These are phyloP conservation scores for Syrphus vitripennis DNA, from an alignment of 2,888 invertebrate genomes.

Conservation along the genomic window DNA sequence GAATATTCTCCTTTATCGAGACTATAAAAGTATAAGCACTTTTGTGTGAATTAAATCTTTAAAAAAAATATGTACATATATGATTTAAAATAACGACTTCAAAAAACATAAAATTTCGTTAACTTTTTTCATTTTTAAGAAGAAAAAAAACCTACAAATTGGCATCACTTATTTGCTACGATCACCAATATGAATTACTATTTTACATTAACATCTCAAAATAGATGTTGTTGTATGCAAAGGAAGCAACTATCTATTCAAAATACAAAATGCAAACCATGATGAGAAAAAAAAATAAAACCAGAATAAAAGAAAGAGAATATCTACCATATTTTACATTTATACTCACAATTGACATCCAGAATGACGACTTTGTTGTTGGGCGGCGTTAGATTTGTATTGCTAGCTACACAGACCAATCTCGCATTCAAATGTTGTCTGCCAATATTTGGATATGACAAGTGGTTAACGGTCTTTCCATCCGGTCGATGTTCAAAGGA, in stretches of 20 bases:
- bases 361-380: constrained; percentile 90
- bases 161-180: not conserved
- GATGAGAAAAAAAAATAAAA: not conserved
- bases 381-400: constrained; percentile 91
- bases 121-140: too few relatives aligned
- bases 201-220: not conserved
- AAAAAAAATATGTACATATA: too few relatives aligned
- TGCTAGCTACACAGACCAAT: constrained; percentile 93
- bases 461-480: constrained; percentile 89
- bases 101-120: too few relatives aligned
- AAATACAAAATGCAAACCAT: constrained; percentile 12
- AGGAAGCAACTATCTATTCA: not conserved
- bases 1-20: too few relatives aligned
- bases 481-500: constrained; percentile 87
- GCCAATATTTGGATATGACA: constrained; percentile 90
- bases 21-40: too few relatives aligned
- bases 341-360: constrained; percentile 92
- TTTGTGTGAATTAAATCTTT: too few relatives aligned
- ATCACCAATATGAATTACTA: not conserved
- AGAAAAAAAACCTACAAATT: not conserved
- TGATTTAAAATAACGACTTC: too few relatives aligned
- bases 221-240: not conserved
- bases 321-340: constrained; percentile 38
- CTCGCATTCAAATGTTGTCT: constrained; percentile 91
- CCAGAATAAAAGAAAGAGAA: not conserved